Evolutionary conservation across 2,797 vertebrate genomes (phyloP).

Genomic region (Alfaro cultratus): DNA sequence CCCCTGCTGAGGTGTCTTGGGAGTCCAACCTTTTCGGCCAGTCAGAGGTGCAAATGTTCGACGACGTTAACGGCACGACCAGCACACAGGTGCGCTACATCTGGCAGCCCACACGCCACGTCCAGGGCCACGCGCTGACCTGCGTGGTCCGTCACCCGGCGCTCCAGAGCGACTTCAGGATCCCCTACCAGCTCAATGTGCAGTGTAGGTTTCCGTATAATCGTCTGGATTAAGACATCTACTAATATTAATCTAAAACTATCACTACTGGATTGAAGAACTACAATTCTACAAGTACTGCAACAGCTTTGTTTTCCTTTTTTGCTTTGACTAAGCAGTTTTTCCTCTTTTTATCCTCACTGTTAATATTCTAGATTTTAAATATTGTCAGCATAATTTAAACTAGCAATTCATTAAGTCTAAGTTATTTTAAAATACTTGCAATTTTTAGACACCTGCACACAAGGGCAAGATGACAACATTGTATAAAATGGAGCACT

Average conservation of each 20-base stretch:
- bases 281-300: neutral
- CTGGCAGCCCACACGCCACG: slow-evolving; percentile 89
- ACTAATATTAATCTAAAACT: neutral
- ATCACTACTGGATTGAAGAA: neutral
- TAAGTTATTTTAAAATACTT: neutral
- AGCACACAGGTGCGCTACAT: slow-evolving; percentile 92
- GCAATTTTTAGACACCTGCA: neutral
- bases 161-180: slow-evolving; percentile 88
- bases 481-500: neutral
- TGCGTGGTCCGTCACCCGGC: slow-evolving; percentile 94
- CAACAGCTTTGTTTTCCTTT: too few species aligned
- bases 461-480: neutral
- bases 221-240: neutral
- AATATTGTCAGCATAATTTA: too few species aligned
- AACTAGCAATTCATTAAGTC: too few species aligned
- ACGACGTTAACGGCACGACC: slow-evolving; percentile 90
- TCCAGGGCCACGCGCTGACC: slow-evolving; percentile 88
- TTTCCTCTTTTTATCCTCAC: too few species aligned
- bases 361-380: too few species aligned
- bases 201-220: slow-evolving; percentile 86
- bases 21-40: slow-evolving; percentile 91
- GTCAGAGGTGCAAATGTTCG: slow-evolving; percentile 84
- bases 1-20: slow-evolving; percentile 92
- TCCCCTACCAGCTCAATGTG: slow-evolving; percentile 90
- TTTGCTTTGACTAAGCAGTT: too few species aligned